These are phyloP conservation scores for Mormyrus hasselquistii DNA, from an alignment of 2,797 vertebrate genomes.

Conservation along the genomic window DNA sequence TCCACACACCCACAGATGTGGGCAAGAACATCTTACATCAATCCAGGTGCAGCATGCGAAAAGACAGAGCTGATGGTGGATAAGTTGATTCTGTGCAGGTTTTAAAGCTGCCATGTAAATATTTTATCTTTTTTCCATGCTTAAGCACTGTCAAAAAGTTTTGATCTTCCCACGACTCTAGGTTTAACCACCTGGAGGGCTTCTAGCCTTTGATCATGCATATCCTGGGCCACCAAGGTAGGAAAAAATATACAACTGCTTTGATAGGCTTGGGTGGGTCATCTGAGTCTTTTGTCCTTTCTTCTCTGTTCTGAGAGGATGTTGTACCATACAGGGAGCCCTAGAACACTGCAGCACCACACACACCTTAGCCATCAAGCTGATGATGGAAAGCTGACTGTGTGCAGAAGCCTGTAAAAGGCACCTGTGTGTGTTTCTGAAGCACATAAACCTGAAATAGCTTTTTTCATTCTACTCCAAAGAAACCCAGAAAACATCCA, in stretches of 20 bases:
- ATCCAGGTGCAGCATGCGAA: background rate
- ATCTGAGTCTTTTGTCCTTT: constrained; percentile 49
- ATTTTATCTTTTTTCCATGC: background rate
- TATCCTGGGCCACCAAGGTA: constrained; percentile 73
- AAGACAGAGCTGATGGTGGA: background rate
- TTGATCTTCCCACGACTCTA: background rate
- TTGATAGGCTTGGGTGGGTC: constrained; percentile 65
- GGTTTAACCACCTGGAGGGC: constrained; percentile 42
- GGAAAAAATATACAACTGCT: constrained; percentile 49
- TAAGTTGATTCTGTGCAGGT: background rate
- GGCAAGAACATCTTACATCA: background rate
- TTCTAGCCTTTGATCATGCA: constrained; percentile 77
- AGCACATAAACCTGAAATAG: background rate
- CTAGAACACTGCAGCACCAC: constrained; percentile 23
- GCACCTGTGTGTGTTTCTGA: background rate
- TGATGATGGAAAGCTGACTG: background rate
- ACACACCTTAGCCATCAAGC: background rate
- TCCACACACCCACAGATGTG: background rate
- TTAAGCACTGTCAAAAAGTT: background rate
- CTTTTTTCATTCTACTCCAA: background rate
- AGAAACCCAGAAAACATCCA: background rate
- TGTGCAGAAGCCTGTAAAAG: background rate
- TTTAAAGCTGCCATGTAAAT: background rate
- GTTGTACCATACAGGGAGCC: constrained; percentile 42
- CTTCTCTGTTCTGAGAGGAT: constrained; percentile 57